A percentile compares a stretch with the other conserved stretches of the same genome.
Evolutionary conservation across 2,113 vertebrate genomes (phyloP).

Genomic region (Rafetus swinhoei): DNA sequence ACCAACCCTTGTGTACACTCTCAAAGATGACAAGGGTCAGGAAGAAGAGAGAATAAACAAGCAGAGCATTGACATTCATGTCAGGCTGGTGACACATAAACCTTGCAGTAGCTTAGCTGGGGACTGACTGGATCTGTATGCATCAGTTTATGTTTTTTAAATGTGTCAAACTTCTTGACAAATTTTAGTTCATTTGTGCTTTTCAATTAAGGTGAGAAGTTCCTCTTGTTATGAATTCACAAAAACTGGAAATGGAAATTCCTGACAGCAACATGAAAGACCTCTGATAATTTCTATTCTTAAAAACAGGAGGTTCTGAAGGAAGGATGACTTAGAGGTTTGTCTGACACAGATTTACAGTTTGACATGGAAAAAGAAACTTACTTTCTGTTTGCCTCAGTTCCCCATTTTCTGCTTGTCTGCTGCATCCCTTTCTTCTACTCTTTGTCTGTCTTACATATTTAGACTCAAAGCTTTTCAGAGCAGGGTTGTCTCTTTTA

Average conservation of each 20-base stretch:
- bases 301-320: background rate
- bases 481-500: background rate
- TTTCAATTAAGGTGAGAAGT: slow-evolving; percentile 18
- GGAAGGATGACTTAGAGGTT: slow-evolving; percentile 15
- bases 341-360: background rate
- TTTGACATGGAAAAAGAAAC: background rate
- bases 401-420: slow-evolving; percentile 4
- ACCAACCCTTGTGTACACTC: background rate
- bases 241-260: background rate
- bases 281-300: background rate
- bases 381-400: background rate
- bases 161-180: slow-evolving; percentile 33
- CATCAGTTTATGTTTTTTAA: background rate
- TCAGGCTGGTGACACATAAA: background rate
- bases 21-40: slow-evolving; percentile 16
- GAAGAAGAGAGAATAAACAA: background rate
- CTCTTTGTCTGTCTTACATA: background rate
- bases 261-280: background rate
- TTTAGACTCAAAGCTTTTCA: background rate
- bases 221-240: background rate
- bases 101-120: slow-evolving; percentile 23
- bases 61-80: slow-evolving; percentile 16
- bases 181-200: background rate
- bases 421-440: background rate
- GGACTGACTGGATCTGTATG: background rate